Conservation (phyloP, 1,140 invertebrate species). For the Neodiprion fabricii region DNA sequence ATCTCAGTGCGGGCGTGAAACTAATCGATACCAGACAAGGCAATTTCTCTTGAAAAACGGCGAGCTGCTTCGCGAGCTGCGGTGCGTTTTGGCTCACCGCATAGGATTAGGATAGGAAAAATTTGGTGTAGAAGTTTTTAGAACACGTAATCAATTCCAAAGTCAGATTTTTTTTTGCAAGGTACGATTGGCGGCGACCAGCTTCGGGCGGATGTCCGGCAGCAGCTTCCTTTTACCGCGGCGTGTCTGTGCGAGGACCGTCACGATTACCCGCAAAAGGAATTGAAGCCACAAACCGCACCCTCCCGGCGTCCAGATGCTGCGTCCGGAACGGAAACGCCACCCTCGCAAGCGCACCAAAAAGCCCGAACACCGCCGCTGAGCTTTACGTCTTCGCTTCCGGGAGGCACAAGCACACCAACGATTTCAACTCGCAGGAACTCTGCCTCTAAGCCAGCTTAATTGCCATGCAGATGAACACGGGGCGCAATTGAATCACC, state of each 20-base stretch:
- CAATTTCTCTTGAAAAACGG: too few species aligned
- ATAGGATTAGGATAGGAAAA: too few species aligned
- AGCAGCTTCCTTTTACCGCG: constrained; percentile 32
- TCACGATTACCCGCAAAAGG: constrained; percentile 22
- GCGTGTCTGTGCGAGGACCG: constrained; percentile 30
- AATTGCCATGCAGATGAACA: too few species aligned
- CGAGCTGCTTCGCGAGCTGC: too few species aligned
- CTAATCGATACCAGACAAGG: too few species aligned
- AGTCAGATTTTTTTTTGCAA: constrained; percentile 19
- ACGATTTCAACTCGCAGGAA: constrained; percentile 29
- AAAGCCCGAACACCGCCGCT: constrained; percentile 19
- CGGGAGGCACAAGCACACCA: constrained; percentile 29
- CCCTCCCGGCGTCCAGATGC: constrained; percentile 21
- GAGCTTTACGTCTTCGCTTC: constrained; percentile 39
- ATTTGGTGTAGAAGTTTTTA: background rate
- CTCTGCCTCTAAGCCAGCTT: constrained; percentile 30
- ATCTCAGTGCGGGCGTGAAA: too few species aligned
- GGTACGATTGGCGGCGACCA: constrained; percentile 41
- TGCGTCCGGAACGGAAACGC: constrained; percentile 28
- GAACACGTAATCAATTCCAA: background rate
- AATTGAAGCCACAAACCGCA: constrained; percentile 16
- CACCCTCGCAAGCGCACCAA: constrained; percentile 19
- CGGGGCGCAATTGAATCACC: too few species aligned
- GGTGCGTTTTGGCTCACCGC: too few species aligned
- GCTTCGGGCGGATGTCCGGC: constrained; percentile 29